Evolutionary conservation across 2,888 invertebrate genomes (phyloP).

Genomic region (Napeogenes sylphis): DNA sequence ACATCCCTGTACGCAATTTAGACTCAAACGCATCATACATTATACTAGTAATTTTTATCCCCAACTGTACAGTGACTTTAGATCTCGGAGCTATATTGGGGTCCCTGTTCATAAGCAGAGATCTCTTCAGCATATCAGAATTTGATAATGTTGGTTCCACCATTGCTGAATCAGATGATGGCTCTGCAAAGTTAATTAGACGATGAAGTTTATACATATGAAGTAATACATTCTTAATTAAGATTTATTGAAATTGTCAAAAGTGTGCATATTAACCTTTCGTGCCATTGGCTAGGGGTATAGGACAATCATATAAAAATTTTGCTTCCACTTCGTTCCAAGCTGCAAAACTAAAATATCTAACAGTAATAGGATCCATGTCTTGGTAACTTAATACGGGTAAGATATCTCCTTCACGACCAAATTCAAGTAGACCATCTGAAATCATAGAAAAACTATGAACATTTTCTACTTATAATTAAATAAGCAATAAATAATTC

Average conservation of each 20-base stretch:
- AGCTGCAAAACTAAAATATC: conserved; percentile 82
- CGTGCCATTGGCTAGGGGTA: conserved; percentile 43
- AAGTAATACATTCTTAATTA: too few relatives aligned
- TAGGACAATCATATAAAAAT: conserved; percentile 82
- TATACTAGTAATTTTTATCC: conserved; percentile 50
- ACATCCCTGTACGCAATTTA: conserved; percentile 50
- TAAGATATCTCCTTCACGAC: conserved; percentile 78
- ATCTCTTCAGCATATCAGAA: conserved; percentile 72
- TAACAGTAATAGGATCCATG: conserved; percentile 76
- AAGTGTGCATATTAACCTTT: conserved; percentile 42
- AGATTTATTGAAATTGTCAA: too few relatives aligned
- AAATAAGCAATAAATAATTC: too few relatives aligned
- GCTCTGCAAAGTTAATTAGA: conserved; percentile 31
- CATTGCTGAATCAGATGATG: conserved; percentile 54
- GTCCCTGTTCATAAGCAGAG: conserved; percentile 66
- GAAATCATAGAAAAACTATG: conserved; percentile 26
- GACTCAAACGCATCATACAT: conserved; percentile 55
- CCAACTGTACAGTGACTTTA: conserved; percentile 44
- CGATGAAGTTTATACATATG: not conserved
- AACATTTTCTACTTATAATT: too few relatives aligned
- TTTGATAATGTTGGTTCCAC: conserved; percentile 63
- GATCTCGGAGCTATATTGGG: conserved; percentile 55
- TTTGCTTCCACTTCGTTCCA: conserved; percentile 82
- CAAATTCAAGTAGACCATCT: conserved; percentile 81
- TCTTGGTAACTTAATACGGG: conserved; percentile 80